Base-by-base conservation (phyloP, 2,888 invertebrate species). In the Ceramica pisi region DNA sequence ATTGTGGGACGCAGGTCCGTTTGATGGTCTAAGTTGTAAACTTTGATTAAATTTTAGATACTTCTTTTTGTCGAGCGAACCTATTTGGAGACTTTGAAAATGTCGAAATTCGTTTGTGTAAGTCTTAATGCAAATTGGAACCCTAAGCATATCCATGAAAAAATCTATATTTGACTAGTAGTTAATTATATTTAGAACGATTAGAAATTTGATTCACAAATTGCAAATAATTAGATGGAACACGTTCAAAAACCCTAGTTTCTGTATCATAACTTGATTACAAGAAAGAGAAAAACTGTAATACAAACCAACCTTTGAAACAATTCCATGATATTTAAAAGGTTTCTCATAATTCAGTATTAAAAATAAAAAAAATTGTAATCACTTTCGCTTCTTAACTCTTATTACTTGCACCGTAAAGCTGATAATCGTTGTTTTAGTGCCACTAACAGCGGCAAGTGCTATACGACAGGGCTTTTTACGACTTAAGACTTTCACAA, bases 361-460 rank as follows among this genome's bases (percentile, higher is more conserved):
- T 74, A 72, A 72, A 76, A 76, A 84, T 72, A 68, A 69, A 71
- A 64, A 70, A 60, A 69, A n/a, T 12, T 59, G 26, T 38, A 55
- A 74, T 67, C 50, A 35, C 63, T 78, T 69, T 78, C 41, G 51
- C 66, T 53, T 74, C 61, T 65, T 71, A 56, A 67, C 80, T 87
- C 87, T 80, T 81, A 67, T 87, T 67, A 82, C 87, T 90, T 87
- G 78, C 8, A 66, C 86, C 87, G 78, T 87, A 81, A 85, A 84
- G 81, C 79, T 87, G 89, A 90, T 92, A 91, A 90, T 91, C 88
- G 89, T 85, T 86, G 84, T 85, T 91, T 91, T 90, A 92, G 88
- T 90, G 88, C 85, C 88, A 88, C 87, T 90, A 91, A 91, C 87
- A 86, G 86, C 83, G 86, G 84, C 83, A 88, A 90, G 89, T 87